These are phyloP conservation scores for Montipora foliosa DNA, from an alignment of 64 coral and sea anemone genomes.

Conservation along the genomic window DNA sequence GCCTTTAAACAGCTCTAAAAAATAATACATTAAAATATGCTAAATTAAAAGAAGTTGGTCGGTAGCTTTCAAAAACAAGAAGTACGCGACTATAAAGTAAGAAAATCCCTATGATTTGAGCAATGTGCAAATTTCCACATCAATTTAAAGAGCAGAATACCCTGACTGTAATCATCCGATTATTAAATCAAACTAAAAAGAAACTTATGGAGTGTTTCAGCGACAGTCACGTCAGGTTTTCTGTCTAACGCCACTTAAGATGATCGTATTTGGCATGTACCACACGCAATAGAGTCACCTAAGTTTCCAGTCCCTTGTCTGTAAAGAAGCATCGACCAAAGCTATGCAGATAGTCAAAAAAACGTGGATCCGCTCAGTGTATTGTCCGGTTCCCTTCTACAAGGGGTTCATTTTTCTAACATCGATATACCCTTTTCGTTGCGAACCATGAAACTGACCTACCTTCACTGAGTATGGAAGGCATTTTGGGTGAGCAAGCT, in stretches of 20 bases:
- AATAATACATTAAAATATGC: not conserved
- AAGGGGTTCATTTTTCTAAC: not conserved
- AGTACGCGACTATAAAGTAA: too few relatives aligned
- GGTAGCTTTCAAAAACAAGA: not conserved
- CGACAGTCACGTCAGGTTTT: not conserved
- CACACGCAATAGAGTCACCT: too few relatives aligned
- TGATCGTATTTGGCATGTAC: not conserved
- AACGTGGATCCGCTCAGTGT: too few relatives aligned
- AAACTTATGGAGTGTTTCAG: not conserved
- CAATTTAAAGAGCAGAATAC: not conserved
- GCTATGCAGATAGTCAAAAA: too few relatives aligned
- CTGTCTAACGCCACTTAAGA: not conserved
- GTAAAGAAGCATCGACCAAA: too few relatives aligned
- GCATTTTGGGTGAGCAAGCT: constrained; percentile 1
- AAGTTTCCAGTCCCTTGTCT: too few relatives aligned
- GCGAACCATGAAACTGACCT: not conserved
- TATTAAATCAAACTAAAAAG: not conserved
- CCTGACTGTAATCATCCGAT: not conserved
- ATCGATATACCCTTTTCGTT: not conserved
- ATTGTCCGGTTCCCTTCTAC: not conserved
- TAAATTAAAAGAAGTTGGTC: not conserved
- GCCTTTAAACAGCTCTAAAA: not conserved
- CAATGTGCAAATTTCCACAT: not conserved
- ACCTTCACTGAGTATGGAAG: constrained; percentile 66
- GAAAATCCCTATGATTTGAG: not conserved